These are phyloP conservation scores for Rhinolophus sinicus DNA, from an alignment of 2,113 vertebrate species.

Conservation along the genomic window DNA sequence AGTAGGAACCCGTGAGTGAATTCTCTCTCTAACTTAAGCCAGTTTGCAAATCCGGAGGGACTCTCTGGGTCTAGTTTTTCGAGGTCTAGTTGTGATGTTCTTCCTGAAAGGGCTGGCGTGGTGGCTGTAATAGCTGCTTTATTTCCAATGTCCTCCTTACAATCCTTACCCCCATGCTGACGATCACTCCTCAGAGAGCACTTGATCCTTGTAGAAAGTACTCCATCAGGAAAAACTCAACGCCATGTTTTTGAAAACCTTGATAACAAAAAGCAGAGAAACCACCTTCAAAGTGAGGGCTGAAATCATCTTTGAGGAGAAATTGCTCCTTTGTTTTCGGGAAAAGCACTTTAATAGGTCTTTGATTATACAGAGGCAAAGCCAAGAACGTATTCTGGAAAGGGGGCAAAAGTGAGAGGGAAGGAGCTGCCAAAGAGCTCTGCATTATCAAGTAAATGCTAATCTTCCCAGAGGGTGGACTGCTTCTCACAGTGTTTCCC, in stretches of 20 bases:
- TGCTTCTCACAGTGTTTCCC: neutral
- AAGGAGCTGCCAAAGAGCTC: neutral
- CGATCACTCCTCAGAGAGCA: neutral
- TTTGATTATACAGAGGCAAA: slow-evolving; percentile 5
- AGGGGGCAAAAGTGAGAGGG: neutral
- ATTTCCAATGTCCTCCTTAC: neutral
- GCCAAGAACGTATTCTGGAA: neutral
- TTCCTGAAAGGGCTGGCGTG: neutral
- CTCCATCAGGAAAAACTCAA: neutral
- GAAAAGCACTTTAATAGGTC: neutral
- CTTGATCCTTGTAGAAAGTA: neutral
- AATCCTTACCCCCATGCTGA: neutral
- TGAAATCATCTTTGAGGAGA: slow-evolving; percentile 17
- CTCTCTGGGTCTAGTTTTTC: neutral
- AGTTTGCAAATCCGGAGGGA: neutral
- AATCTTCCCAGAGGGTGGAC: neutral
- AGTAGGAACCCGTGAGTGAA: neutral
- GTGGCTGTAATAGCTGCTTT: neutral
- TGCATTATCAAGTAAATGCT: neutral
- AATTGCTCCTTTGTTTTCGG: neutral
- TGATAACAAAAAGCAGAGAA: neutral
- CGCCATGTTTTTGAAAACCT: neutral
- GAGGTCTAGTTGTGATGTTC: neutral
- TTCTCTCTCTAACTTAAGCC: neutral
- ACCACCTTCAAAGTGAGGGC: neutral